phyloP scores from a whole-genome alignment of 2,888 invertebrate species.

The Pyrrhosoma nymphula region DNA sequence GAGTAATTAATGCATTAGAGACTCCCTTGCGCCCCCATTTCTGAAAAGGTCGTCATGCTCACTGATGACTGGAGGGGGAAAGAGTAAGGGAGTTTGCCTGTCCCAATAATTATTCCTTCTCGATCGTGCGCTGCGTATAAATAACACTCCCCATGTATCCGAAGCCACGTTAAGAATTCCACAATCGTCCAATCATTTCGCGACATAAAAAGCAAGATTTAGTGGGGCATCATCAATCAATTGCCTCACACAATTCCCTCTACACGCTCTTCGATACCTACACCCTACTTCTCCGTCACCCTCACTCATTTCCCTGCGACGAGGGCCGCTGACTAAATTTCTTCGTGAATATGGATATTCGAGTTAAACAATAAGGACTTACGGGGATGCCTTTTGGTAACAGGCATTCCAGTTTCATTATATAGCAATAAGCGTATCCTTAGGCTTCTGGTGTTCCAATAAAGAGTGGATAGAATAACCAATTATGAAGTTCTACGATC shows the following conservation, averaged over 20 bases:
- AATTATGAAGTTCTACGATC: too few species aligned
- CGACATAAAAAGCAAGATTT: slow-evolving; percentile 40
- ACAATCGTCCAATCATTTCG: slow-evolving; percentile 63
- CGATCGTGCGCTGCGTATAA: not conserved
- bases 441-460: too few species aligned
- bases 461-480: too few species aligned
- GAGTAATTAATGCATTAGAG: not conserved
- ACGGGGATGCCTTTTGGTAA: too few species aligned
- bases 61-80: not conserved
- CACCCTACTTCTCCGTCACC: not conserved
- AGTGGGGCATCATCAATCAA: slow-evolving; percentile 57
- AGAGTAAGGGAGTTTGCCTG: not conserved
- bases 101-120: slow-evolving; percentile 54
- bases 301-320: not conserved
- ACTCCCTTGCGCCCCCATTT: not conserved
- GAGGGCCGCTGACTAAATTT: too few species aligned
- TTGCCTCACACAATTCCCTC: not conserved
- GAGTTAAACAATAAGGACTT: too few species aligned
- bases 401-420: too few species aligned
- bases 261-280: too few species aligned
- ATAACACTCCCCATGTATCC: slow-evolving; percentile 11
- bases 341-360: too few species aligned
- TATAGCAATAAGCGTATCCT: too few species aligned
- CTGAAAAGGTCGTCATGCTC: not conserved
- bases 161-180: slow-evolving; percentile 47